These are phyloP conservation scores for Pterocles gutturalis DNA, from an alignment of 2,113 vertebrate species.

Conservation along the genomic window DNA sequence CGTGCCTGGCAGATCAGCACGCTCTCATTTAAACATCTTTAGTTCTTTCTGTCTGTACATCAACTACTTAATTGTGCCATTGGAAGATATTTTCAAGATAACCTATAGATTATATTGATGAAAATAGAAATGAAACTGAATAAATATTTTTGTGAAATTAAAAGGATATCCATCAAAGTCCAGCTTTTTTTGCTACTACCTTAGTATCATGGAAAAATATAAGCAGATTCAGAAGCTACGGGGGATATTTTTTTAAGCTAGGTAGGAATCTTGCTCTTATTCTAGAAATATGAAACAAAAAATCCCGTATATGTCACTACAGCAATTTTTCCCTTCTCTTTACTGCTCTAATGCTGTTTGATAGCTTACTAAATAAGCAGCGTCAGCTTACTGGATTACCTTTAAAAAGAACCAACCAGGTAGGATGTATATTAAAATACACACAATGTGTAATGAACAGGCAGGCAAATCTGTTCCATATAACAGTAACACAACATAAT, in stretches of 20 bases:
- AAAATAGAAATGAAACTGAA: not conserved
- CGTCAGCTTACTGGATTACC: not conserved
- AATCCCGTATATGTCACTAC: not conserved
- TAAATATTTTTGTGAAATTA: not conserved
- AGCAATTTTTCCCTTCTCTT: not conserved
- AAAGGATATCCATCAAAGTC: not conserved
- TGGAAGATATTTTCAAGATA: not conserved
- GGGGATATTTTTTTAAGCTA: not conserved
- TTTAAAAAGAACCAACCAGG: not conserved
- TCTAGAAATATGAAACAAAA: not conserved
- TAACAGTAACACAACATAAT: not conserved
- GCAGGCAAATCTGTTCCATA: not conserved
- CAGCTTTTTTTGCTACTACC: not conserved
- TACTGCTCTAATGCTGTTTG: constrained; percentile 15
- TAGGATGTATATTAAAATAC: not conserved
- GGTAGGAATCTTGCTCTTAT: not conserved
- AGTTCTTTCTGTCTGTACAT: not conserved
- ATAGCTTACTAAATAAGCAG: not conserved
- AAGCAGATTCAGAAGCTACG: not conserved
- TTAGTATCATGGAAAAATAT: not conserved
- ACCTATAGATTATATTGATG: not conserved
- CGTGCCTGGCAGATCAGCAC: not conserved
- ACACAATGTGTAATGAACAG: not conserved
- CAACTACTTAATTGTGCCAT: not conserved
- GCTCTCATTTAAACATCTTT: not conserved